Percentiles rank a stretch among this genome's conserved stretches.
phyloP scores from a whole-genome alignment of 2,888 invertebrate genomes.

The Ophonus ardosiacus region DNA sequence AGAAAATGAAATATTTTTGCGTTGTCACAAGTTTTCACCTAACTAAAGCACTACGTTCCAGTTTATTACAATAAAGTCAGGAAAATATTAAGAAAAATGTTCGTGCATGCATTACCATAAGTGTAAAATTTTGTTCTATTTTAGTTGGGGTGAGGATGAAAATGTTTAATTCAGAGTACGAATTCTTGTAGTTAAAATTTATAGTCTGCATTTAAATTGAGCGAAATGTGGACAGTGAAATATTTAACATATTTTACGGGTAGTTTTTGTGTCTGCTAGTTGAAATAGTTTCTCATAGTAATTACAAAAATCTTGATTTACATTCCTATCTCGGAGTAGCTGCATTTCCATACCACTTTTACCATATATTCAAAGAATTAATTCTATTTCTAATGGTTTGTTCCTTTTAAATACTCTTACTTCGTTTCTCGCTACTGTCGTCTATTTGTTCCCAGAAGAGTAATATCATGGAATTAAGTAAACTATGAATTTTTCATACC shows the following conservation, averaged over 20 bases:
- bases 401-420: constrained; percentile 12
- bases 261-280: constrained; percentile 17
- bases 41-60: too few species aligned
- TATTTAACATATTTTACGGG: constrained; percentile 32
- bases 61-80: too few species aligned
- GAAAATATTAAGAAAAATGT: too few species aligned
- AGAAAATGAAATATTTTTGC: too few species aligned
- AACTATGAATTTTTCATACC: constrained; percentile 36
- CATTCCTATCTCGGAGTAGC: constrained; percentile 3
- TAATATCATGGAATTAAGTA: constrained; percentile 13
- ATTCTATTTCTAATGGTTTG: constrained; percentile 24
- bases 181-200: constrained; percentile 10
- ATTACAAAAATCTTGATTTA: constrained; percentile 43
- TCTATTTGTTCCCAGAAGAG: not conserved
- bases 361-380: constrained; percentile 31
- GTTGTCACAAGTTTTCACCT: too few species aligned
- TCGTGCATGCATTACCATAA: too few species aligned
- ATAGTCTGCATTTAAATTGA: not conserved
- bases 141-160: not conserved
- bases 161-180: not conserved
- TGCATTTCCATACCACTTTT: constrained; percentile 11
- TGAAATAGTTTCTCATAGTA: constrained; percentile 33
- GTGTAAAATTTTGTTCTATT: not conserved
- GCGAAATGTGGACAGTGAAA: constrained; percentile 17
- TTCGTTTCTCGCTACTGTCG: not conserved